Evolutionary conservation across 2,113 vertebrate species (phyloP).

Genomic region (Falco punctatus): DNA sequence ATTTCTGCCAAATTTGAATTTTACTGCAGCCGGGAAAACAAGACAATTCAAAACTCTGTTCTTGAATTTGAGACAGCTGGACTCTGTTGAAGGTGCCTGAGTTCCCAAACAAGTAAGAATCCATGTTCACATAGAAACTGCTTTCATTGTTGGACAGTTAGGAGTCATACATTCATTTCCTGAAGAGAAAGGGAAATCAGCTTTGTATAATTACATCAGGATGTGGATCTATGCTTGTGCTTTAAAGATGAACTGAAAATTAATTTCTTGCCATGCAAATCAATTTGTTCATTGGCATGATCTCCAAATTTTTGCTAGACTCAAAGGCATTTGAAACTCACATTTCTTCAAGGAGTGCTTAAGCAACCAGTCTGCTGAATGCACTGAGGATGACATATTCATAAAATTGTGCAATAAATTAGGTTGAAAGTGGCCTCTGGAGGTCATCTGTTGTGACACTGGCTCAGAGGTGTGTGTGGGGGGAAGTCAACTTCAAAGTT

Average conservation of each 20-base stretch:
- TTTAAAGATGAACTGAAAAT: not conserved
- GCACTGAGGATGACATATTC: not conserved
- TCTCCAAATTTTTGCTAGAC: not conserved
- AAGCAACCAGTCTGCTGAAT: not conserved
- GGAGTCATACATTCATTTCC: not conserved
- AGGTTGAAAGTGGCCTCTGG: not conserved
- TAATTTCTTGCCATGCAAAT: not conserved
- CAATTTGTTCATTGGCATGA: not conserved
- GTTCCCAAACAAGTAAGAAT: not conserved
- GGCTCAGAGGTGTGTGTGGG: not conserved
- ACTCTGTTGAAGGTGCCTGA: not conserved
- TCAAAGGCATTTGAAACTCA: not conserved
- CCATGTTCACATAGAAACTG: not conserved
- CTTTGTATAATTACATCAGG: not conserved
- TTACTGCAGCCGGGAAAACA: conserved; percentile 2
- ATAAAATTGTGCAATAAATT: not conserved
- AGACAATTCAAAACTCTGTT: conserved; percentile 22
- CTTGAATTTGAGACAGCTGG: conserved; percentile 28
- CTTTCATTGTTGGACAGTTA: not conserved
- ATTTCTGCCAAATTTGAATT: conserved; percentile 74
- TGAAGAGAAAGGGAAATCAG: conserved; percentile 1
- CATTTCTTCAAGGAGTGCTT: not conserved
- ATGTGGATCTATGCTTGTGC: not conserved
- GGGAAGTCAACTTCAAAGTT: not conserved
- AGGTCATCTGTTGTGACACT: not conserved